Base-by-base conservation (phyloP, 2,888 invertebrate genomes). In the Ernsta delagoae region DNA sequence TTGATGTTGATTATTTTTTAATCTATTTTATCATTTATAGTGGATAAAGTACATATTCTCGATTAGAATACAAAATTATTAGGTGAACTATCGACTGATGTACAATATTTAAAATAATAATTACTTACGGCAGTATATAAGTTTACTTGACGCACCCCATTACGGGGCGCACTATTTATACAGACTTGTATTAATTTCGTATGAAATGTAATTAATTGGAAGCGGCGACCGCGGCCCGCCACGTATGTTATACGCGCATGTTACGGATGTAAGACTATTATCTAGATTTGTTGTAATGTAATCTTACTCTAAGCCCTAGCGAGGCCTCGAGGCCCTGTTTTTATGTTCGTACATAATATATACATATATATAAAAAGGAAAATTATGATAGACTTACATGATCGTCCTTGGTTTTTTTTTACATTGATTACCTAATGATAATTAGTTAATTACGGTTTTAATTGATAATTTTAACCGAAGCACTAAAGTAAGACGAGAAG, bases 391-490 rank as follows among this genome's bases (percentile, higher is more conserved):
- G 93, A 90, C 87, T 87, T 86, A 86, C 85, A 84, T 82, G 88
- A 86, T 87, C 87, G 90, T 93, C 93, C 92, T 92, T 88, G 88
- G 89, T 50, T 83, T 86, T 78, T 79, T 84, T 72, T 68, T 72
- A 83, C 80, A 81, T 86, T 82, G 78, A 86, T 84, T 85, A 90
- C 89, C 89, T 93, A 92, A 92, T 91, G 91, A 93, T 94, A 93
- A 93, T 94, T 94, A 94, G 94, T 94, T 94, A 93, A 94, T 94
- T 94, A 94, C 94, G 94, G 94, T 94, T 93, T 85, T 89, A 93
- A 93, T 90, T 88, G 92, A 88, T 93, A 92, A 91, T 90, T 89
- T 87, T 91, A 92, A 92, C 85, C 82, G 86, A 87, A 90, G 81
- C 89, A 90, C 88, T 90, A 88, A 90, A 79, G 76, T 91, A 90